phyloP scores from a whole-genome alignment of 2,888 invertebrate species.

The Metalampra italica region DNA sequence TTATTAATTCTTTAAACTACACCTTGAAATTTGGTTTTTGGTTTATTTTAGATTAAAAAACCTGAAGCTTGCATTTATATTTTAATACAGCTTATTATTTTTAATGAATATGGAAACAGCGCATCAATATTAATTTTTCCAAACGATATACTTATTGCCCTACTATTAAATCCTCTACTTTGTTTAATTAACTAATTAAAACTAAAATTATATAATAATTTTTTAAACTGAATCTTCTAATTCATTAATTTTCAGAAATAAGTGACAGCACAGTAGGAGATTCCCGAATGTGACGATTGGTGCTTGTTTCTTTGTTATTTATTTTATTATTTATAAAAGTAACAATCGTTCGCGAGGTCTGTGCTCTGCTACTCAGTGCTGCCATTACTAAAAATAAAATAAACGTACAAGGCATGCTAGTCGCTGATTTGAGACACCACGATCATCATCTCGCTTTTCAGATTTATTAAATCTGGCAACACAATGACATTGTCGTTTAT shows the following conservation, averaged over 20 bases:
- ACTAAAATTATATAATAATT: neutral
- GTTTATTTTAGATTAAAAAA: too few species aligned
- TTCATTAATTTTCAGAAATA: constrained; percentile 40
- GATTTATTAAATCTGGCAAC: constrained; percentile 12
- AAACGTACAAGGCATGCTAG: constrained; percentile 71
- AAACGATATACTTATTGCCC: too few species aligned
- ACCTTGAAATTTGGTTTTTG: too few species aligned
- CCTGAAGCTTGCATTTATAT: too few species aligned
- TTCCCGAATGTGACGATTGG: constrained; percentile 63
- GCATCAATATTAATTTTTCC: too few species aligned
- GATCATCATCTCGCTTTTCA: constrained; percentile 64
- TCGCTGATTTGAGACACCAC: constrained; percentile 77
- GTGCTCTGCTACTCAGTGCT: constrained; percentile 63
- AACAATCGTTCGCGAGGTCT: constrained; percentile 59
- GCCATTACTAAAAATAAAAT: constrained; percentile 55
- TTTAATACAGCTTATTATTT: too few species aligned
- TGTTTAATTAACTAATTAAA: neutral
- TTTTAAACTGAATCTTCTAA: neutral
- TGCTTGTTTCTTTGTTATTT: constrained; percentile 40
- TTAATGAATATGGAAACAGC: too few species aligned
- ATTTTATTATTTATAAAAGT: constrained; percentile 37
- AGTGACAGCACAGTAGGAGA: constrained; percentile 75
- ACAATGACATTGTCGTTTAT: constrained; percentile 6
- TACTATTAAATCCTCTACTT: neutral
- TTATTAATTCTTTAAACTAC: too few species aligned